A percentile compares a stretch with the other conserved stretches of the same genome.
These are phyloP conservation scores for Umimayanthus kanabou DNA, from an alignment of 92 coral and sea anemone species.

Conservation along the genomic window DNA sequence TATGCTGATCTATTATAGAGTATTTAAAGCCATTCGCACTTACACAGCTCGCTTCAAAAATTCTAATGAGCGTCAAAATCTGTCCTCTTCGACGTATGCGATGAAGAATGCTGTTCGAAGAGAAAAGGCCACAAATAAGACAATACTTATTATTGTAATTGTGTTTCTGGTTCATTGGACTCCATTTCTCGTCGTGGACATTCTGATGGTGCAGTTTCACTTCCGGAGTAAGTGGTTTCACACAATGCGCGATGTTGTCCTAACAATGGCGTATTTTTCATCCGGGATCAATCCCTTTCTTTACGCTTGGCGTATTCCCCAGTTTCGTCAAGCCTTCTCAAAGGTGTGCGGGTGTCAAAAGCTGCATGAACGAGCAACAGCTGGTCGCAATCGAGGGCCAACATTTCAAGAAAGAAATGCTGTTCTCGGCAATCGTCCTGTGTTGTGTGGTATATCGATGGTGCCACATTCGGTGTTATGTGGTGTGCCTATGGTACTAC, in stretches of 20 bases:
- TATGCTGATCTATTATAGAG: constrained; percentile 60
- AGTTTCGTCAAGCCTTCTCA: constrained; percentile 71
- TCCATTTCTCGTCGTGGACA: constrained; percentile 67
- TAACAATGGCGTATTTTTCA: constrained; percentile 76
- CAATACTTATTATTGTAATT: constrained; percentile 70
- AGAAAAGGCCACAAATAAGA: constrained; percentile 75
- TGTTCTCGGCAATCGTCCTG: neutral
- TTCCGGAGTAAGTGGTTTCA: constrained; percentile 53
- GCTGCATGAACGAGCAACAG: neutral
- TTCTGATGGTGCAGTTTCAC: constrained; percentile 64
- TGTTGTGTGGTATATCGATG: neutral
- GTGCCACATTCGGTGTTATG: neutral
- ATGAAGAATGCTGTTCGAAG: constrained; percentile 65
- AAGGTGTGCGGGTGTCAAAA: neutral
- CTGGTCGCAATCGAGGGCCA: neutral
- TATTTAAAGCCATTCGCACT: constrained; percentile 55
- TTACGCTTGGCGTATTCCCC: constrained; percentile 79
- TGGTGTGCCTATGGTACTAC: neutral
- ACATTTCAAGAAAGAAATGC: neutral
- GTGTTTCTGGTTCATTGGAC: constrained; percentile 69
- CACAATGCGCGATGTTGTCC: constrained; percentile 59
- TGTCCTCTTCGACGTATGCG: constrained; percentile 51
- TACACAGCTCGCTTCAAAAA: constrained; percentile 61
- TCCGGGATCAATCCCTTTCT: constrained; percentile 75
- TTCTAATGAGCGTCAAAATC: constrained; percentile 9